A percentile compares a stretch with the other conserved stretches of the same genome.
Evolutionary conservation across 2,888 invertebrate genomes (phyloP).

Genomic region (Mactromeris polynyma): DNA sequence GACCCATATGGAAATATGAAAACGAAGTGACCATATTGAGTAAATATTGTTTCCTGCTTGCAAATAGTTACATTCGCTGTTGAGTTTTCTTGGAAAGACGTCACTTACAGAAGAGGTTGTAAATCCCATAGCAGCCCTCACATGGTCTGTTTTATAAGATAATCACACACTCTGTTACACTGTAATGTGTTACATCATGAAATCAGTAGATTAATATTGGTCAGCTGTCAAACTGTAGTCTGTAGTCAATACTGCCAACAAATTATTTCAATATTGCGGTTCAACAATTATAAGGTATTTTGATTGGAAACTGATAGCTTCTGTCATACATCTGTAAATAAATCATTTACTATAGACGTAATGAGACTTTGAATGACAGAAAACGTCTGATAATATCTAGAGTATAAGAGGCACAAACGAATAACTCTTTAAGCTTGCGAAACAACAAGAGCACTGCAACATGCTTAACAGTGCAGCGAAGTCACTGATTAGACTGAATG

Average conservation of each 20-base stretch:
- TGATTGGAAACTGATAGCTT: background rate
- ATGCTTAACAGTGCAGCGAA: background rate
- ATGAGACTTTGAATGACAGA: background rate
- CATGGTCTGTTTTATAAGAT: no score
- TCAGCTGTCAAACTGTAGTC: background rate
- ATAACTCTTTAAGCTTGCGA: background rate
- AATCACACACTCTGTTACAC: no score
- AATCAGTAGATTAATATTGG: background rate
- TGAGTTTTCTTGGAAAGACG: no score
- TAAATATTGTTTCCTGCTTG: no score
- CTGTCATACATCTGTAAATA: background rate
- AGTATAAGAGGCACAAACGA: background rate
- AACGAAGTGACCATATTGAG: no score
- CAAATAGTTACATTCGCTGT: no score
- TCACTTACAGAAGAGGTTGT: no score
- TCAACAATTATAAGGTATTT: background rate
- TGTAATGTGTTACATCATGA: no score
- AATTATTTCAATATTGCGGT: background rate
- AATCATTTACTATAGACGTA: background rate
- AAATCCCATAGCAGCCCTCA: no score
- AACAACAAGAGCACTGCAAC: background rate
- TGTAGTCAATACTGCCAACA: background rate
- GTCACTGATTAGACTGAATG: background rate
- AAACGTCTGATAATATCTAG: background rate
- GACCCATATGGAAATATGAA: no score